Conservation (phyloP, 2,888 invertebrate genomes). For the Drosophila recens region DNA sequence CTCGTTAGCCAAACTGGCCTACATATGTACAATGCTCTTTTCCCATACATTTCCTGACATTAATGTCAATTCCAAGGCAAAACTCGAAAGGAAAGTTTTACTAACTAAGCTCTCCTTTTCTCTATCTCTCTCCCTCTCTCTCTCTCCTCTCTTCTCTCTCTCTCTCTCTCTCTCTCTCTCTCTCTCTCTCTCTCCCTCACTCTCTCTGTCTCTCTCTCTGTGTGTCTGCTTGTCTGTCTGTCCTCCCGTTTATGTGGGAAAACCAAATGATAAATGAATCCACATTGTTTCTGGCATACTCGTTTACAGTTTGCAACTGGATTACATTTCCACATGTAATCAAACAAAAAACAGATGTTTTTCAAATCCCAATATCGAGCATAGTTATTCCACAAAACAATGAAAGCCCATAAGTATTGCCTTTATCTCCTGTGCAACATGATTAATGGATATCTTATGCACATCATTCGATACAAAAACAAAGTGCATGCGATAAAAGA, state of each 20-base stretch:
- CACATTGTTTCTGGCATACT: conserved; percentile 38
- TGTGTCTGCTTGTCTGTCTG: neutral
- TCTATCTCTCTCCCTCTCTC: neutral
- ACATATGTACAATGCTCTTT: conserved; percentile 13
- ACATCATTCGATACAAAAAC: conserved; percentile 6
- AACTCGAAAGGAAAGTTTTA: conserved; percentile 41
- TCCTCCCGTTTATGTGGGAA: neutral
- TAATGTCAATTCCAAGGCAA: conserved; percentile 48
- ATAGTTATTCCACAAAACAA: conserved; percentile 14
- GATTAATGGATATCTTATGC: conserved; percentile 19
- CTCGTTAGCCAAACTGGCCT: conserved; percentile 4
- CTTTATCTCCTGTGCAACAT: conserved; percentile 1
- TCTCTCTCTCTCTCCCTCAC: neutral
- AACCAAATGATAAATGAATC: conserved; percentile 48
- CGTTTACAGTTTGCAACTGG: conserved; percentile 38
- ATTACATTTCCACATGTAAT: conserved; percentile 21
- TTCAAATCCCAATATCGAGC: conserved; percentile 3
- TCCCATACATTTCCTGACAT: conserved; percentile 30
- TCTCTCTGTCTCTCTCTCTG: neutral
- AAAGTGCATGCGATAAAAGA: neutral
- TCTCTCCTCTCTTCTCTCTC: neutral
- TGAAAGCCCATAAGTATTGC: conserved; percentile 6
- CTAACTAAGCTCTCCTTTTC: conserved; percentile 7
- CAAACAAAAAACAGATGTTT: neutral
- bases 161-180: neutral